Conservation (phyloP, 1,140 invertebrate genomes). For the Homalodisca vitripennis region DNA sequence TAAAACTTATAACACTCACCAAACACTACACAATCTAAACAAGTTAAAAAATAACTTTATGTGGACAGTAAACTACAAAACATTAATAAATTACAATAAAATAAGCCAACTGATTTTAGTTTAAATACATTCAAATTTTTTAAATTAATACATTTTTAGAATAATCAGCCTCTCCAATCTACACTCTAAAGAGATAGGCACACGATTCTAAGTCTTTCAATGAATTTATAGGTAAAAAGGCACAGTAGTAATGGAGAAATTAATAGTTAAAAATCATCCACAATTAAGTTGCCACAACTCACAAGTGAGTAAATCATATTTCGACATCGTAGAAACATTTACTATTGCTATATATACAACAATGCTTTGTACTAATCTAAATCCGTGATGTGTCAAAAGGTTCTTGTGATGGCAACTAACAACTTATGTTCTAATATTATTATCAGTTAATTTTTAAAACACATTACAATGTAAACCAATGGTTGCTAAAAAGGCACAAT, state of each 20-base stretch:
- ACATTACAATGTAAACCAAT: neutral
- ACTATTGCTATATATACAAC: slow-evolving; percentile 11
- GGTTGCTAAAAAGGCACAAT: slow-evolving; percentile 9
- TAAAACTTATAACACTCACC: no score
- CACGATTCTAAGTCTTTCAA: slow-evolving; percentile 16
- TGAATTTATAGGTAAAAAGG: neutral
- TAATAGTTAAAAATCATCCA: slow-evolving; percentile 10
- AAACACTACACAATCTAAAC: no score
- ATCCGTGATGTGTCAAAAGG: slow-evolving; percentile 10
- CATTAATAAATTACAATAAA: no score
- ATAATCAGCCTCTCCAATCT: slow-evolving; percentile 4
- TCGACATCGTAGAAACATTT: slow-evolving; percentile 14
- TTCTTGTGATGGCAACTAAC: slow-evolving; percentile 4
- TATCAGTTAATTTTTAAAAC: slow-evolving; percentile 4
- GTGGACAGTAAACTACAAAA: neutral
- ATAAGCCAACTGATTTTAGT: neutral
- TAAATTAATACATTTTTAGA: neutral
- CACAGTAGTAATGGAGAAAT: neutral
- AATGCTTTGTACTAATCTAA: neutral
- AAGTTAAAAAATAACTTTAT: neutral
- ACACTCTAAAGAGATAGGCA: slow-evolving; percentile 20
- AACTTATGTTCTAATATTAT: neutral
- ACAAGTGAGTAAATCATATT: neutral
- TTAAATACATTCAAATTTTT: neutral
- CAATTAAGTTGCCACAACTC: slow-evolving; percentile 10